Conservation (phyloP, 2,888 invertebrate genomes). For the Caradrina kadenii region DNA sequence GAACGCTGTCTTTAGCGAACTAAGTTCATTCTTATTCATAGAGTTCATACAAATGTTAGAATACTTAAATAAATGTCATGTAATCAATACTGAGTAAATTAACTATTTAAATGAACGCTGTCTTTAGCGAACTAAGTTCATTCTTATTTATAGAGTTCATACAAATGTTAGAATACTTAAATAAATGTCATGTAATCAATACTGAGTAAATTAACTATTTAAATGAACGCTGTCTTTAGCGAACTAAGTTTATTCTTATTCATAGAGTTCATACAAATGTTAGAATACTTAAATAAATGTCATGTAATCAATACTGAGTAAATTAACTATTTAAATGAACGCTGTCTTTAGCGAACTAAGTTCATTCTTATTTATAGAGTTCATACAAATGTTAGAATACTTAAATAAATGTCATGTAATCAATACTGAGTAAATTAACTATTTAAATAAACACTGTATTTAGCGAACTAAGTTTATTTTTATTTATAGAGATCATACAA, state of each 20-base stretch:
- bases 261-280: background rate
- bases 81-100: constrained; percentile 1
- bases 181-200: background rate
- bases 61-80: constrained; percentile 6
- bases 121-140: constrained; percentile 5
- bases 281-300: constrained; percentile 7
- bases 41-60: background rate
- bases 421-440: background rate
- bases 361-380: constrained; percentile 14
- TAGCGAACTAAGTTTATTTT: constrained; percentile 9
- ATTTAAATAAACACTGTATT: constrained; percentile 11
- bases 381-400: background rate
- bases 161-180: constrained; percentile 11
- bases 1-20: constrained; percentile 5
- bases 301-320: constrained; percentile 1
- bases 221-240: constrained; percentile 8
- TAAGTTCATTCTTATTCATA: constrained; percentile 13
- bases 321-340: background rate
- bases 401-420: constrained; percentile 9
- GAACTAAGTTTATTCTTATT: constrained; percentile 12
- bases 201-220: background rate
- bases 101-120: constrained; percentile 5
- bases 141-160: constrained; percentile 1
- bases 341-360: background rate
- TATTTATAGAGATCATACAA: background rate